Conservation (phyloP, 2,888 invertebrate genomes). For the Drosophila algonquin region DNA sequence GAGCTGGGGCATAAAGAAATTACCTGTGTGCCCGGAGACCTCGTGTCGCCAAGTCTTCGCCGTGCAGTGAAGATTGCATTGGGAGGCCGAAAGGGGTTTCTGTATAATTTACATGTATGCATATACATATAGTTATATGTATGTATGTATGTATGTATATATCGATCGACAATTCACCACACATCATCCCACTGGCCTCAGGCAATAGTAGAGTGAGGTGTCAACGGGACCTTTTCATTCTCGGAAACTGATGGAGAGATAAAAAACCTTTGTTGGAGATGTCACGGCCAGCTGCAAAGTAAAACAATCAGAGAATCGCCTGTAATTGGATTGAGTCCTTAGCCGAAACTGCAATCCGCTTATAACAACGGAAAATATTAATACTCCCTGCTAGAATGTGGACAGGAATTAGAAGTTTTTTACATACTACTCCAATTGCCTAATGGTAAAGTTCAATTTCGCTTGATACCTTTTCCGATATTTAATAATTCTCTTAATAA, state of each 20-base stretch:
- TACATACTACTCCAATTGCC: background rate
- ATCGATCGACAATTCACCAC: slow-evolving; percentile 19
- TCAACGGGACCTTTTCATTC: slow-evolving; percentile 22
- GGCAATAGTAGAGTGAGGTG: slow-evolving; percentile 41
- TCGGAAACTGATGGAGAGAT: slow-evolving; percentile 19
- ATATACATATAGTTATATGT: background rate
- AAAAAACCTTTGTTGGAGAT: slow-evolving; percentile 6
- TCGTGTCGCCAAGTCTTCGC: background rate
- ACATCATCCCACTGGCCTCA: slow-evolving; percentile 11
- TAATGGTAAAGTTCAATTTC: background rate
- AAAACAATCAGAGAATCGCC: slow-evolving; percentile 26
- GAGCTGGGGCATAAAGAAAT: slow-evolving; percentile 26
- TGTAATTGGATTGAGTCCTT: slow-evolving; percentile 15
- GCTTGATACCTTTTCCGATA: background rate
- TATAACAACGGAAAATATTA: background rate
- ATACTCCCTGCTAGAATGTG: background rate
- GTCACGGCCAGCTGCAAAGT: slow-evolving; percentile 19
- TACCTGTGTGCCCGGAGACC: slow-evolving; percentile 18
- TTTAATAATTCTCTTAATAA: slow-evolving; percentile 8
- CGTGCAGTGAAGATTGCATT: slow-evolving; percentile 15
- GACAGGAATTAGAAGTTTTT: background rate
- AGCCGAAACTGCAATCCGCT: slow-evolving; percentile 2
- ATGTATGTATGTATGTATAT: slow-evolving; percentile 8
- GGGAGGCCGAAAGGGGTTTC: slow-evolving; percentile 2
- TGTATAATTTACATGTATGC: slow-evolving; percentile 42